phyloP scores from a whole-genome alignment of 2,797 vertebrate species.

The Danio tinwini region DNA sequence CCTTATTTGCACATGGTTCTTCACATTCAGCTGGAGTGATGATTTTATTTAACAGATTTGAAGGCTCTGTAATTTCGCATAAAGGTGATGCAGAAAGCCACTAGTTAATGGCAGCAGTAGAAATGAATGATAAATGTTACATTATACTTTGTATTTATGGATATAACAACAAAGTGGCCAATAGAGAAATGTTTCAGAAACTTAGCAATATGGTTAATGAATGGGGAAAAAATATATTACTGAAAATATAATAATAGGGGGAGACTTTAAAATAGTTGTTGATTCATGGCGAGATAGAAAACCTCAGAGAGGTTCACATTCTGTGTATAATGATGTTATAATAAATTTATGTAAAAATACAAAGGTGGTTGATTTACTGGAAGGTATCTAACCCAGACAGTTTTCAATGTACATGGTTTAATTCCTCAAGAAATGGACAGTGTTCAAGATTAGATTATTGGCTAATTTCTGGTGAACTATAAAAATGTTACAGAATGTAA shows the following conservation, averaged over 20 bases:
- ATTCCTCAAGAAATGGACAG: background rate
- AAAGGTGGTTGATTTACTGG: background rate
- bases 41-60: constrained; percentile 14
- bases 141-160: background rate
- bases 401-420: background rate
- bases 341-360: background rate
- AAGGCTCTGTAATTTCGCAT: background rate
- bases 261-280: background rate
- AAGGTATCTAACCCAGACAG: background rate
- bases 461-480: background rate
- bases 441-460: constrained; percentile 9
- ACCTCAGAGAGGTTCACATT: background rate
- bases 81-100: no score
- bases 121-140: background rate
- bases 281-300: background rate
- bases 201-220: background rate
- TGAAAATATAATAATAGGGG: constrained; percentile 7
- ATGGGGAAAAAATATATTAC: background rate
- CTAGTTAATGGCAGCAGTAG: no score
- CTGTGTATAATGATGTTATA: background rate
- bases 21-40: background rate
- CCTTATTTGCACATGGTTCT: background rate
- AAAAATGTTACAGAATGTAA: background rate
- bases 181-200: background rate
- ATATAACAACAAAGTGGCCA: background rate